Conservation (phyloP, 2,113 vertebrate genomes). For the Psittacula cyanocephala region DNA sequence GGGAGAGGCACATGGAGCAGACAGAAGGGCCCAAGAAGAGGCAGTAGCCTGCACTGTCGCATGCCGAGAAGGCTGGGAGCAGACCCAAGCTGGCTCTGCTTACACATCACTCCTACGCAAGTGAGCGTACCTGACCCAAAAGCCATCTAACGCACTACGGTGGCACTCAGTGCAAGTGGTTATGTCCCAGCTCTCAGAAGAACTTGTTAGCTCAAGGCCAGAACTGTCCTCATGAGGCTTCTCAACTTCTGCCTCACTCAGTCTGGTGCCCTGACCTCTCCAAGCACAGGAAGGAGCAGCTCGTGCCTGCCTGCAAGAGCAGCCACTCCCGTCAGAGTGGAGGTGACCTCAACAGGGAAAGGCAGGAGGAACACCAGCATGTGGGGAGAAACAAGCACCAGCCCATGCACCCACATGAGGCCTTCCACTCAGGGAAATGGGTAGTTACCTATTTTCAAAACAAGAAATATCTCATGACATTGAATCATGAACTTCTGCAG, state of each 20-base stretch:
- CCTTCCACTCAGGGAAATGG: background rate
- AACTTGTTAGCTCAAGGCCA: background rate
- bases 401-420: fast-evolving
- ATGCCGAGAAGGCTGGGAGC: fast-evolving
- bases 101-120: fast-evolving
- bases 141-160: fast-evolving
- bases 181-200: background rate
- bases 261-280: too few species aligned
- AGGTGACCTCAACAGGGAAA: background rate
- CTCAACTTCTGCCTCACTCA: background rate
- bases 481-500: background rate
- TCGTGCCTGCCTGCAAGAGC: background rate
- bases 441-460: background rate
- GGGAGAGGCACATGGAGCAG: fast-evolving
- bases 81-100: background rate
- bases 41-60: background rate
- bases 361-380: fast-evolving
- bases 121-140: fast-evolving
- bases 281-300: background rate
- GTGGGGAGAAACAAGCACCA: fast-evolving
- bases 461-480: background rate
- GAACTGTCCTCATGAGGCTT: background rate
- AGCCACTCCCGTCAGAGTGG: background rate
- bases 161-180: fast-evolving
- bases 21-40: background rate